Evolutionary conservation across 2,797 vertebrate species (phyloP).

Genomic region (Phylloscopus collybita): DNA sequence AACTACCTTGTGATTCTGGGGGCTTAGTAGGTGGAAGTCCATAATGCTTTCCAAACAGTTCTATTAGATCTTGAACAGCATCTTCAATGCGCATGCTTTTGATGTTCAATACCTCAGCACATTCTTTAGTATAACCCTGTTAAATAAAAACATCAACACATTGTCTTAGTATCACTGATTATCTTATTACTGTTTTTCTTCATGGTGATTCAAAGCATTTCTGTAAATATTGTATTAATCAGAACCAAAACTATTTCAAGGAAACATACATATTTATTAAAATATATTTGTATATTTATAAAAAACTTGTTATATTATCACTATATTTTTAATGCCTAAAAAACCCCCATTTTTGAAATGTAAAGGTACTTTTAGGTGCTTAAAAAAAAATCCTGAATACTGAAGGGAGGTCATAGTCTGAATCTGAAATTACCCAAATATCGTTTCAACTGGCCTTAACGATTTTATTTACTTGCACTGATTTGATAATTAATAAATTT

Average conservation of each 20-base stretch:
- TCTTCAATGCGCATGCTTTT: slow-evolving; percentile 80
- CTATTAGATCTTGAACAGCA: slow-evolving; percentile 78
- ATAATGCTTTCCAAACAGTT: slow-evolving; percentile 76
- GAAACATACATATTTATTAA: neutral
- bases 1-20: slow-evolving; percentile 71
- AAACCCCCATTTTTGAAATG: neutral
- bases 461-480: neutral
- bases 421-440: neutral
- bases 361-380: neutral
- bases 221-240: neutral
- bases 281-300: neutral
- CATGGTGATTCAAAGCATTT: neutral
- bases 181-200: neutral
- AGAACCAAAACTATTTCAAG: neutral
- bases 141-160: slow-evolving; percentile 22
- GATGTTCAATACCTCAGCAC: slow-evolving; percentile 75
- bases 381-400: neutral
- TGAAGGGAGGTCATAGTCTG: neutral
- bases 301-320: neutral
- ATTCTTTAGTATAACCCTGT: slow-evolving; percentile 77
- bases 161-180: neutral
- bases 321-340: neutral
- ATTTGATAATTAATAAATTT: neutral
- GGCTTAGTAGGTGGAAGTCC: slow-evolving; percentile 57
- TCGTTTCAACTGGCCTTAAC: neutral